Percentiles rank a stretch among this genome's conserved stretches.
Evolutionary conservation across 2,888 invertebrate genomes (phyloP).

Genomic region (Acanthosepion esculentum): DNA sequence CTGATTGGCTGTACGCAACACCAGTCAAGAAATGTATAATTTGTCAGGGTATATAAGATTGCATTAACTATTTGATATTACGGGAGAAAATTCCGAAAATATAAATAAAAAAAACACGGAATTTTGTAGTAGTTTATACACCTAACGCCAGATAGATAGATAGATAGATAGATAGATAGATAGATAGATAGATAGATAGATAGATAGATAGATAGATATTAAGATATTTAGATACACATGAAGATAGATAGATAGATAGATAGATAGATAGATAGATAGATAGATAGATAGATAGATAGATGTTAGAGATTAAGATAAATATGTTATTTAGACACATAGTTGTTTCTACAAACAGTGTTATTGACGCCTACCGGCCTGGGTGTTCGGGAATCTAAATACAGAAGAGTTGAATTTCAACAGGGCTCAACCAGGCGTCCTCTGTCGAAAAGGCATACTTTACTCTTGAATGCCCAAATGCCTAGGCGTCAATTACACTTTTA

Average conservation of each 20-base stretch:
- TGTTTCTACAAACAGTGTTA: too few species aligned
- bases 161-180: not conserved
- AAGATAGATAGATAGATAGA: not conserved
- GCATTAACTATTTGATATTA: not conserved
- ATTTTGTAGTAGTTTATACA: not conserved
- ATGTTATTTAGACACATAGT: too few species aligned
- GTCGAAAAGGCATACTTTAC: too few species aligned
- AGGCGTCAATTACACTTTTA: too few species aligned
- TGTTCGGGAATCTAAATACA: too few species aligned
- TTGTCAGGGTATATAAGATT: constrained; percentile 33
- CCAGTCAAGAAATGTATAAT: not conserved
- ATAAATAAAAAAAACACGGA: not conserved
- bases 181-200: not conserved
- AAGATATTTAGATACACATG: too few species aligned
- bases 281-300: not conserved
- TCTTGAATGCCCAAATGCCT: too few species aligned
- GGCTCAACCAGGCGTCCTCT: too few species aligned
- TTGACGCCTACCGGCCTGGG: too few species aligned
- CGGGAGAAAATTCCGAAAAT: not conserved
- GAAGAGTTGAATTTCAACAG: too few species aligned
- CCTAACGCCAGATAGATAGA: not conserved
- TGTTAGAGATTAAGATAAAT: too few species aligned
- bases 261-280: not conserved
- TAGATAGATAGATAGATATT: not conserved
- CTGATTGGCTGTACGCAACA: constrained; percentile 33